Percentiles rank a stretch among this genome's conserved stretches.
Evolutionary conservation across 1,140 invertebrate genomes (phyloP).

Genomic region (Leptopilina boulardi): DNA sequence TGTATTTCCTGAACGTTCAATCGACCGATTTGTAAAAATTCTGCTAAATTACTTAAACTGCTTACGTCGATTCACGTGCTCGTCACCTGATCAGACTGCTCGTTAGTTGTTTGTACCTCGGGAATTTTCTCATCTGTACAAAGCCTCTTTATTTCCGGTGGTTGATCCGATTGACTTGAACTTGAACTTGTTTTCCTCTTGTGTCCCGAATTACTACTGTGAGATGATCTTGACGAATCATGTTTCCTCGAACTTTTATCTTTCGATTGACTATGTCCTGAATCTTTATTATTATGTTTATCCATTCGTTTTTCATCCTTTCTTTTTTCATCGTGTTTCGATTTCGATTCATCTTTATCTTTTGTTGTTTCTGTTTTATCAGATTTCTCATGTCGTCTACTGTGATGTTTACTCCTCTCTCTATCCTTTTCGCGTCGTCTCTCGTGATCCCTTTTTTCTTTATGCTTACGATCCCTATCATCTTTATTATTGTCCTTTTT

Average conservation of each 20-base stretch:
- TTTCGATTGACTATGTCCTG: conserved; percentile 51
- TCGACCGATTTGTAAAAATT: conserved; percentile 5
- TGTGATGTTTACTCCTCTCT: conserved; percentile 50
- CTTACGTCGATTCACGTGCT: conserved; percentile 40
- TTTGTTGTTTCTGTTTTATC: conserved; percentile 38
- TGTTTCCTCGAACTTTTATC: conserved; percentile 50
- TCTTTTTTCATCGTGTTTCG: conserved; percentile 14
- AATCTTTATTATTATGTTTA: conserved; percentile 40
- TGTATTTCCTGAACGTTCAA: conserved; percentile 15
- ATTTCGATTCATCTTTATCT: conserved; percentile 36
- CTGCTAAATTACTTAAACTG: not conserved
- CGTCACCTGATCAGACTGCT: not conserved
- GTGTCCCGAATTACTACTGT: conserved; percentile 39
- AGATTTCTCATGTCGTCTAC: conserved; percentile 31
- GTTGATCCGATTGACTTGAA: conserved; percentile 48
- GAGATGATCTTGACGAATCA: conserved; percentile 32
- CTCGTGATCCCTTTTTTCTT: conserved; percentile 42
- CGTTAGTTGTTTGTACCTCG: conserved; percentile 21
- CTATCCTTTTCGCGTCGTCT: conserved; percentile 36
- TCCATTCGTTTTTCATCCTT: conserved; percentile 30
- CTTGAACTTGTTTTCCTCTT: conserved; percentile 62
- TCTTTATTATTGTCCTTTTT: conserved; percentile 50
- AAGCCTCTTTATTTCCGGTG: conserved; percentile 53
- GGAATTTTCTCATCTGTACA: conserved; percentile 48
- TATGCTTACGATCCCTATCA: conserved; percentile 46